Base-by-base conservation (phyloP, 2,797 vertebrate genomes). In the Synanceia verrucosa region DNA sequence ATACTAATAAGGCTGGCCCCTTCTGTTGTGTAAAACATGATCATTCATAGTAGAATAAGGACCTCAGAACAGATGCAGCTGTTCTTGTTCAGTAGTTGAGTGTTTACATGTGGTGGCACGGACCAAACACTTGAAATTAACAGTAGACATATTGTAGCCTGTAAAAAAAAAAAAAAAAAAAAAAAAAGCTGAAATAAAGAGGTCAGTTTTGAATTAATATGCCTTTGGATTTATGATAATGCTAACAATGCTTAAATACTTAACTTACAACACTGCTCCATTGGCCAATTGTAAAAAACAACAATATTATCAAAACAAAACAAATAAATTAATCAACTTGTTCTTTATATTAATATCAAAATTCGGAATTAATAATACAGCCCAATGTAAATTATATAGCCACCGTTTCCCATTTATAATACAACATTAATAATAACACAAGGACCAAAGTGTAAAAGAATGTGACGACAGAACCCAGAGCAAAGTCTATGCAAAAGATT, bases 171-270 rank as follows among this genome's bases (percentile, higher is more conserved):
- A 33, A 53, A 31, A 18, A 26, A 19, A 21, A 34, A 4, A 46
- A 19, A 16, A 36, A 29, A 65, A 24, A 34, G 4, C 65, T 82
- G 77, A 87, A 90, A 87, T 85, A 86, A 79, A 85, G 81, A 91
- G 73, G 81, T 92, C 88, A 91, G 84, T 90, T 90, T 79, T 74
- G 68, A 86, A 82, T 85, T 34, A 83, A 69, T 77, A 89, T 76
- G 79, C 71, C 72, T 86, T 90, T 86, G 69, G 83, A 84, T 83
- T 63, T 88, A 87, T 89, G 93, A 93, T 99, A 99, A 99, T 98
- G 97, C 97, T 97, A 95, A 92, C 47, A 92, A 94, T 93, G 91
- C 92, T 94, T 95, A 95, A 98, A 99, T 97, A 98, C 97, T 98
- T 96, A 93, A 95, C 92, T 93, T 92, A 88, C 68, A 95, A 91